These are phyloP conservation scores for Drosophila elegans DNA, from an alignment of 1,140 invertebrate genomes.

Conservation along the genomic window DNA sequence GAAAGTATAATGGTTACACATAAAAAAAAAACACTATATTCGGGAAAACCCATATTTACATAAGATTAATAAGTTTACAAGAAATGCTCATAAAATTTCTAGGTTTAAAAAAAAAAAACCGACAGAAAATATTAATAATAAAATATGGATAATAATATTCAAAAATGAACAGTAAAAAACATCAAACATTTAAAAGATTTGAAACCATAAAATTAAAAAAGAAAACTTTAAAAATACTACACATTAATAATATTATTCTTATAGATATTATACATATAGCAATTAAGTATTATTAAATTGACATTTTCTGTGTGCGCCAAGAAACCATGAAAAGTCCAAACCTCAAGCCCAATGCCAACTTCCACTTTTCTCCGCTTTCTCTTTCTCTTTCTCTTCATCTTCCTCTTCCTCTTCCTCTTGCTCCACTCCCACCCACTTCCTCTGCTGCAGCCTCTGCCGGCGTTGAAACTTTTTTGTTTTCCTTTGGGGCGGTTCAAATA, in stretches of 20 bases:
- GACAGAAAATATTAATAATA: too few species aligned
- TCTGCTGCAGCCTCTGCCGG: constrained; percentile 5
- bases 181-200: too few species aligned
- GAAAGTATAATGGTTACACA: neutral
- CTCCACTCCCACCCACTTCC: neutral
- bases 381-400: neutral
- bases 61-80: too few species aligned
- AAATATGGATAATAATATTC: too few species aligned
- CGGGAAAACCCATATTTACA: too few species aligned
- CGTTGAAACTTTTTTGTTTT: constrained; percentile 78
- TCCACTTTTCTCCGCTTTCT: neutral
- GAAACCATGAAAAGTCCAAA: constrained; percentile 8
- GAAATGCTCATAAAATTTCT: too few species aligned
- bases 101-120: too few species aligned
- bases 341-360: constrained; percentile 15
- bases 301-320: neutral
- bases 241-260: too few species aligned
- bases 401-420: neutral
- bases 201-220: too few species aligned
- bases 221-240: too few species aligned
- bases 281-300: neutral
- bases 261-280: neutral
- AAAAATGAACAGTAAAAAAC: too few species aligned
- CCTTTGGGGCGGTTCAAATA: constrained; percentile 83
- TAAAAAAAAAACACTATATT: constrained; percentile 11